These are phyloP conservation scores for Psilopogon haemacephalus DNA, from an alignment of 2,113 vertebrate genomes.

Conservation along the genomic window DNA sequence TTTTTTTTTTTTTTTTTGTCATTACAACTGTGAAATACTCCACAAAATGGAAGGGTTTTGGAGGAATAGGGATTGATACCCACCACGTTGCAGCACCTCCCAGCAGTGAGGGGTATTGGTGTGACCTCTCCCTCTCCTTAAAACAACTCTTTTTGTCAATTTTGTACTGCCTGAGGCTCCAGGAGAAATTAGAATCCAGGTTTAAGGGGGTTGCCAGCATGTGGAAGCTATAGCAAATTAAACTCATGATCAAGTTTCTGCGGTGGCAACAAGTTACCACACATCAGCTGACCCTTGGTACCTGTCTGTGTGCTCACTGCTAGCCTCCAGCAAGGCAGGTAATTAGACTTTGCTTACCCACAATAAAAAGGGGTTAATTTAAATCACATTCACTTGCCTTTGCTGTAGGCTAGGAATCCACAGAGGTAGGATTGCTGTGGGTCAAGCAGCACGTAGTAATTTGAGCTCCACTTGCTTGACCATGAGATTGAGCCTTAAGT, in stretches of 20 bases:
- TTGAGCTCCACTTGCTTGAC: slow-evolving; percentile 39
- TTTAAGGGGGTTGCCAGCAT: not conserved
- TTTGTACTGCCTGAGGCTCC: slow-evolving; percentile 24
- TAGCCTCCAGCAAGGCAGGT: slow-evolving; percentile 44
- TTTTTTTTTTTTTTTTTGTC: accelerated
- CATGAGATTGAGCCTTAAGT: not conserved
- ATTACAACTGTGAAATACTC: not conserved
- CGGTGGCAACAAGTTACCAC: slow-evolving; percentile 50
- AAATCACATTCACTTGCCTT: not conserved
- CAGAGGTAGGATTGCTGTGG: slow-evolving; percentile 13
- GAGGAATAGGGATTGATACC: accelerated
- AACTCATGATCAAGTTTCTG: slow-evolving; percentile 54
- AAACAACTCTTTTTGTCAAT: not conserved
- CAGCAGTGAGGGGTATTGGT: not conserved
- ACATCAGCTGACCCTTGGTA: slow-evolving; percentile 59
- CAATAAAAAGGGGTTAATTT: slow-evolving; percentile 71
- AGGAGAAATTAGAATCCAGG: slow-evolving; percentile 17
- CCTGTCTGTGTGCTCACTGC: not conserved
- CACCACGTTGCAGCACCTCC: not conserved
- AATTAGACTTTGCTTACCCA: slow-evolving; percentile 65
- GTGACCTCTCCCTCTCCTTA: not conserved
- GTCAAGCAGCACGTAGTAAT: slow-evolving; percentile 24
- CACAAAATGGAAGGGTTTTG: not conserved
- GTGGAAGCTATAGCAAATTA: slow-evolving; percentile 58
- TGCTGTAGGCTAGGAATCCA: slow-evolving; percentile 66